Evolutionary conservation across 30 jellyfish, hydroid and myxozoan genomes (phyloP).

Genomic region (Cassiopea andromeda): DNA sequence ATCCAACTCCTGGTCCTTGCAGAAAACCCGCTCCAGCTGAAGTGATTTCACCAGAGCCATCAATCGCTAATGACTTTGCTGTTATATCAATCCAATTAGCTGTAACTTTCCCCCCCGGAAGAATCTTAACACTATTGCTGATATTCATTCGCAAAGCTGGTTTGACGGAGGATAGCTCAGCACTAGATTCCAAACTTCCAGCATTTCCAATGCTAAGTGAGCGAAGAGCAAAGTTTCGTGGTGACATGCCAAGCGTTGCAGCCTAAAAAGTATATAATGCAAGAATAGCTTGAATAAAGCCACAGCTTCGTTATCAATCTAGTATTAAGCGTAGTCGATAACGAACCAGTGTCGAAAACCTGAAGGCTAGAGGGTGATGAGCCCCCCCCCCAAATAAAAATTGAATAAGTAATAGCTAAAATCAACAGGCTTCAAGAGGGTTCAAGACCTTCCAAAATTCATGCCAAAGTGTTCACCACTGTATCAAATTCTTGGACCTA

Average conservation of each 20-base stretch:
- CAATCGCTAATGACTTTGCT: constrained; percentile 42
- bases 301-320: too few relatives aligned
- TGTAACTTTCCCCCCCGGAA: constrained; percentile 62
- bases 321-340: too few relatives aligned
- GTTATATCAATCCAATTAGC: constrained; percentile 49
- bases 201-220: constrained; percentile 55
- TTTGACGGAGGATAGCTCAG: background rate
- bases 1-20: constrained; percentile 72
- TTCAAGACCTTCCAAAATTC: too few relatives aligned
- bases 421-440: too few relatives aligned
- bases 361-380: too few relatives aligned
- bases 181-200: constrained; percentile 49
- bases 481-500: too few relatives aligned
- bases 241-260: constrained; percentile 40
- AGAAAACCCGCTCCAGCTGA: constrained; percentile 51
- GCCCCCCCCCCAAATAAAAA: too few relatives aligned
- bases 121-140: constrained; percentile 22
- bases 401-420: too few relatives aligned
- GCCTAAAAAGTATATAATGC: constrained; percentile 21
- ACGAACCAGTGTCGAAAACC: too few relatives aligned
- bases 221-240: constrained; percentile 34
- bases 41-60: constrained; percentile 71
- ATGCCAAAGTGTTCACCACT: too few relatives aligned
- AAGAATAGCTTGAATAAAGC: too few relatives aligned
- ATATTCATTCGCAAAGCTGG: constrained; percentile 48